Conservation (phyloP, 2,113 vertebrate genomes). For the Promerops cafer region DNA sequence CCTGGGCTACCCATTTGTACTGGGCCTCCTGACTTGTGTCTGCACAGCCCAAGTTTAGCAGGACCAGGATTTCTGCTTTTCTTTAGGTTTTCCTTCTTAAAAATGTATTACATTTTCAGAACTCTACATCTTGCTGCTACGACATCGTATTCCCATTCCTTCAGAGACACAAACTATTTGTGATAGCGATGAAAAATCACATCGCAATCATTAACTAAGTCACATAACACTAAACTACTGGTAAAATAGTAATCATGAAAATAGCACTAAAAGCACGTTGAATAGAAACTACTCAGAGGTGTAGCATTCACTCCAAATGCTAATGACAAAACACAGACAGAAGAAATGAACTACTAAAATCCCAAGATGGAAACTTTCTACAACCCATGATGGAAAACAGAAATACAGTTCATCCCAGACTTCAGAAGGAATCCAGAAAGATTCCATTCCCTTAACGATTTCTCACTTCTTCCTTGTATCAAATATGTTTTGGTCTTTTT, state of each 20-base stretch:
- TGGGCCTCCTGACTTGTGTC: neutral
- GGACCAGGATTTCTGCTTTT: neutral
- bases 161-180: neutral
- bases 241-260: neutral
- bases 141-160: neutral
- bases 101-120: neutral
- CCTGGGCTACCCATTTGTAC: neutral
- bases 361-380: neutral
- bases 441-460: neutral
- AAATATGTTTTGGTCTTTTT: neutral
- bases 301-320: neutral
- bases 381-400: neutral
- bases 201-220: neutral
- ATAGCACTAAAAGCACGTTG: neutral
- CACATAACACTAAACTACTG: neutral
- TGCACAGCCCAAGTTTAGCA: neutral
- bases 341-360: neutral
- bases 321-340: neutral
- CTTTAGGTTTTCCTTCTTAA: neutral
- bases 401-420: neutral
- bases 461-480: neutral
- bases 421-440: neutral
- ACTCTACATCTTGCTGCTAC: neutral
- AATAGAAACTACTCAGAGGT: neutral
- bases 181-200: neutral